phyloP scores from a whole-genome alignment of 2,888 invertebrate species.

The Orthosia cruda region DNA sequence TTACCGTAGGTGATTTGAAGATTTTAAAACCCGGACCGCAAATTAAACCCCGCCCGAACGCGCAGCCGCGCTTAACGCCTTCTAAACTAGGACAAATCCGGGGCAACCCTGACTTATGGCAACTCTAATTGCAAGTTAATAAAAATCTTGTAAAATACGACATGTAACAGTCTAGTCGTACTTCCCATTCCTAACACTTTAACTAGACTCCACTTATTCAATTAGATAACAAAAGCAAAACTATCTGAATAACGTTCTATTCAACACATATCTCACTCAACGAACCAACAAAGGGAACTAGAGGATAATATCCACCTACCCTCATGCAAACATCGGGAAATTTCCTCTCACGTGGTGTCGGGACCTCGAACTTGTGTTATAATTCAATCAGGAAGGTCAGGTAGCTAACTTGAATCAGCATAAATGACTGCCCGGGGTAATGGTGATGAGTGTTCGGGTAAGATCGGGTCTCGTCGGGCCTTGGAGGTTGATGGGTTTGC shows the following conservation, averaged over 20 bases:
- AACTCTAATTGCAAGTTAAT: too few relatives aligned
- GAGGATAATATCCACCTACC: constrained; percentile 29
- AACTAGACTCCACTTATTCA: background rate
- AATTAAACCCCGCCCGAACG: too few relatives aligned
- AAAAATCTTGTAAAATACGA: background rate
- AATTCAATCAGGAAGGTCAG: constrained; percentile 62
- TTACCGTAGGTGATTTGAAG: too few relatives aligned
- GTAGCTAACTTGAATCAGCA: constrained; percentile 57
- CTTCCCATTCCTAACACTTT: background rate
- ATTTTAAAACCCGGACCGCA: too few relatives aligned
- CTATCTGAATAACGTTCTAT: constrained; percentile 20
- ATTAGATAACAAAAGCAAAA: constrained; percentile 42
- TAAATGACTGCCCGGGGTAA: constrained; percentile 50
- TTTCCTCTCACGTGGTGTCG: constrained; percentile 16
- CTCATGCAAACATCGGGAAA: constrained; percentile 21
- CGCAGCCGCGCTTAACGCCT: too few relatives aligned
- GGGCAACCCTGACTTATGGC: too few relatives aligned
- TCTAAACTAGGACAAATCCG: too few relatives aligned
- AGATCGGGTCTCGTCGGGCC: constrained; percentile 16
- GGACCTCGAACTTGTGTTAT: constrained; percentile 29
- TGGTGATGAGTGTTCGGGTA: constrained; percentile 35
- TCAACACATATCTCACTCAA: constrained; percentile 18
- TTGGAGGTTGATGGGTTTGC: background rate
- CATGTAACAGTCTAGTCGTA: background rate
- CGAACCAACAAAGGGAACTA: constrained; percentile 26